Conservation (phyloP, 2,797 vertebrate genomes). For the Pelodytes ibericus region DNA sequence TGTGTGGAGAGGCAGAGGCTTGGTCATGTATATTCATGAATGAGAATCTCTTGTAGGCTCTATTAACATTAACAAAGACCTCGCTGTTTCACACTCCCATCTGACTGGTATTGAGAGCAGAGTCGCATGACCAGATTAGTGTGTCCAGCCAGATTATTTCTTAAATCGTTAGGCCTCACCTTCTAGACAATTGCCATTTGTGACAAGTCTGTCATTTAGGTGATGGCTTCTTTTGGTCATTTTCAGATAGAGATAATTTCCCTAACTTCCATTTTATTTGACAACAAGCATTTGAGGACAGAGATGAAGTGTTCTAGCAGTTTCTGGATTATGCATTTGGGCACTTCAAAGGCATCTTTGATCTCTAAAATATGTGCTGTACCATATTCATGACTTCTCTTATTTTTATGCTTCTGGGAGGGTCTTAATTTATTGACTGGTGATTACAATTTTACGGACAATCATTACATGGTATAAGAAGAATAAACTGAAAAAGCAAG, state of each 20-base stretch:
- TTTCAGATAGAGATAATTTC: conserved; percentile 80
- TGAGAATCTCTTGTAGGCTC: conserved; percentile 64
- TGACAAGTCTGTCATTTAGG: conserved; percentile 78
- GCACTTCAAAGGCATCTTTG: conserved; percentile 81
- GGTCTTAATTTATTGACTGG: conserved; percentile 73
- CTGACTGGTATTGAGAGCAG: conserved; percentile 68
- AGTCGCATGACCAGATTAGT: conserved; percentile 72
- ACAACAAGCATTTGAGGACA: conserved; percentile 69
- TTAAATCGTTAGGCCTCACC: conserved; percentile 67
- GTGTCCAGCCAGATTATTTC: conserved; percentile 70
- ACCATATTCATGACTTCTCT: conserved; percentile 77
- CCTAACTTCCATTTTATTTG: conserved; percentile 81
- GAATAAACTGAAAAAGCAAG: conserved; percentile 13
- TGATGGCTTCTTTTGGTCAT: conserved; percentile 78
- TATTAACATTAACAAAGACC: conserved; percentile 74
- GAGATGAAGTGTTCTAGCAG: conserved; percentile 73
- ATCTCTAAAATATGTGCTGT: conserved; percentile 80
- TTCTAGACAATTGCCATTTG: conserved; percentile 76
- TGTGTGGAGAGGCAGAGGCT: conserved; percentile 62
- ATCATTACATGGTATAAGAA: conserved; percentile 55
- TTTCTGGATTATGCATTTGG: conserved; percentile 73
- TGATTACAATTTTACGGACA: conserved; percentile 62
- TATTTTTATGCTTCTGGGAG: conserved; percentile 60
- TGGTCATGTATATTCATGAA: conserved; percentile 80
- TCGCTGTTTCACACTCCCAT: conserved; percentile 74